Percentiles rank a stretch among this genome's conserved stretches.
These are phyloP conservation scores for Melopsittacus undulatus DNA, from an alignment of 2,797 vertebrate genomes.

Conservation along the genomic window DNA sequence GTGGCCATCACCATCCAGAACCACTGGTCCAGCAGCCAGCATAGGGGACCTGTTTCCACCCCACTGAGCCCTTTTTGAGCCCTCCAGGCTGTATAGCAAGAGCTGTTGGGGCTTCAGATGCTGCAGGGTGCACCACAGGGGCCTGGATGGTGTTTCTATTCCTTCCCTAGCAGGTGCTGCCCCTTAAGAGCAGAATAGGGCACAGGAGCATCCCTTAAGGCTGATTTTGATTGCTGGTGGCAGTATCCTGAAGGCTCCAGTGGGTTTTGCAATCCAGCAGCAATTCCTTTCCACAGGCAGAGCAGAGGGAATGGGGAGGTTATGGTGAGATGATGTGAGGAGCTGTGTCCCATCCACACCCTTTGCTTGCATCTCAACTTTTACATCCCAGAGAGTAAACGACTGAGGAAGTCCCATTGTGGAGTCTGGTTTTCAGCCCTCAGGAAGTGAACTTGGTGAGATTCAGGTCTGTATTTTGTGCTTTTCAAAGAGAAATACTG, in stretches of 20 bases:
- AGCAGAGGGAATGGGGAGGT: not conserved
- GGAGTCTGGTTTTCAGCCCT: not conserved
- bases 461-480: accelerated
- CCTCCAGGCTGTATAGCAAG: not conserved
- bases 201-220: not conserved
- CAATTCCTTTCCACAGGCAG: not conserved
- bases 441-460: accelerated
- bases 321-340: not conserved
- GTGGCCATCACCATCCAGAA: not conserved
- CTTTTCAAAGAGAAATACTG: no score
- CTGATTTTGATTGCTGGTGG: not conserved
- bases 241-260: not conserved
- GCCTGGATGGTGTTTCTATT: not conserved
- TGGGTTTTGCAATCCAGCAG: not conserved
- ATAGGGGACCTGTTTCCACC: accelerated
- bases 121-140: accelerated
- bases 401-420: accelerated
- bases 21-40: not conserved
- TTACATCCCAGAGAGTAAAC: accelerated
- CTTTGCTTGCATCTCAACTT: accelerated
- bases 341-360: not conserved
- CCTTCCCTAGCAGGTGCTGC: not conserved
- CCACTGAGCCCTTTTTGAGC: accelerated
- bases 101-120: accelerated
- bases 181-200: not conserved